Evolutionary conservation across 2,113 vertebrate species (phyloP).

Genomic region (Myrmecophaga tridactyla): DNA sequence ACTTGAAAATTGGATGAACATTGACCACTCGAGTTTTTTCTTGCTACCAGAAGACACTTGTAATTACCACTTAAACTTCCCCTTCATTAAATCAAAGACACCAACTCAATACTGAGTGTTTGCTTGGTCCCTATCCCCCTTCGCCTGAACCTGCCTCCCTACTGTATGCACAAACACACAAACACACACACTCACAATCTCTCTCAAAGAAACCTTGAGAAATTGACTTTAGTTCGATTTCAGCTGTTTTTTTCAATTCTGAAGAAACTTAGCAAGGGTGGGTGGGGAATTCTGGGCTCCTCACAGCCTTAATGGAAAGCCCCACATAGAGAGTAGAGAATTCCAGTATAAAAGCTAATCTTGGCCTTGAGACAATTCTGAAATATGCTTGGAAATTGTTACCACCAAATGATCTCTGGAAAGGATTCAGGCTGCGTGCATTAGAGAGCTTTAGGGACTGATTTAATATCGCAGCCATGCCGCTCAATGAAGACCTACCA

Average conservation of each 20-base stretch:
- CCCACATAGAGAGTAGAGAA: conserved; percentile 38
- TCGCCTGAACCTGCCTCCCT: not conserved
- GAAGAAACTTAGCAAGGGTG: conserved; percentile 37
- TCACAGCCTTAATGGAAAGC: conserved; percentile 58
- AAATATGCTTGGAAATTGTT: conserved; percentile 45
- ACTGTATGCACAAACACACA: too few species aligned
- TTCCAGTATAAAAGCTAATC: conserved; percentile 34
- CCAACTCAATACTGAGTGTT: not conserved
- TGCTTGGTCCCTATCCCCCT: not conserved
- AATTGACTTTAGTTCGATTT: conserved; percentile 37
- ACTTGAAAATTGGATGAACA: not conserved
- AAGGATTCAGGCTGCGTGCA: not conserved
- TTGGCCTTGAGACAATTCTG: conserved; percentile 41
- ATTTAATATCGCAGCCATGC: not conserved
- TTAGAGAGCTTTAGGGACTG: not conserved
- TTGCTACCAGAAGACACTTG: not conserved
- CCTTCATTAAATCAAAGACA: not conserved
- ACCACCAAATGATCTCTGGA: conserved; percentile 28
- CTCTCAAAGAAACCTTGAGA: not conserved
- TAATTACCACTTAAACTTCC: not conserved
- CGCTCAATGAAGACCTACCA: not conserved
- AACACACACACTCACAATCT: not conserved
- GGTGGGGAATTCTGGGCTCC: conserved; percentile 50
- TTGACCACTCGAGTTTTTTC: not conserved
- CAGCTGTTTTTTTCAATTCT: conserved; percentile 63